These are phyloP conservation scores for Lophius americanus DNA, from an alignment of 2,797 vertebrate species.

Conservation along the genomic window DNA sequence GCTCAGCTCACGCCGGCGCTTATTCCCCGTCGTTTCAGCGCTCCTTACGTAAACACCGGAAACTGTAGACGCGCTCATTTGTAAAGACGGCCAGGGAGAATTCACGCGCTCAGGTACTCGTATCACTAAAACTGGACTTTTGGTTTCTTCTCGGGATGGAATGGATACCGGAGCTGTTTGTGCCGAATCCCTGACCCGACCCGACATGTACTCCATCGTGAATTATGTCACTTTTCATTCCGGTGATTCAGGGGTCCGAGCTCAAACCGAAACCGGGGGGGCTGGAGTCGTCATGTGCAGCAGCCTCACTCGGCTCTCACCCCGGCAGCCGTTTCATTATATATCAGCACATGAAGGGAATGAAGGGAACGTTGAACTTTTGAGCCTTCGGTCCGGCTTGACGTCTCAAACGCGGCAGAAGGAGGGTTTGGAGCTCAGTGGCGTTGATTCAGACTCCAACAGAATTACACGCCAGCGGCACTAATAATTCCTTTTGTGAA, in stretches of 20 bases:
- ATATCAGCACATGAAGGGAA: slow-evolving; percentile 17
- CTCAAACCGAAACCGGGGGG: slow-evolving; percentile 23
- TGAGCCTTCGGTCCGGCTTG: slow-evolving; percentile 38
- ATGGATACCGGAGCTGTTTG: too few species aligned
- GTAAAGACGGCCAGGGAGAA: slow-evolving; percentile 21
- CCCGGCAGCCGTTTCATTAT: slow-evolving; percentile 34
- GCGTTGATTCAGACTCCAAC: slow-evolving; percentile 55
- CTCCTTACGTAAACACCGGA: slow-evolving; percentile 47
- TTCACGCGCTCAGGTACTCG: slow-evolving; percentile 1
- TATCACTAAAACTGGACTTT: neutral
- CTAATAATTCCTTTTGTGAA: slow-evolving; percentile 8
- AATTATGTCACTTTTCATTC: slow-evolving; percentile 46
- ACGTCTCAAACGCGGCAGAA: slow-evolving; percentile 46
- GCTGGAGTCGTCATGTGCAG: slow-evolving; percentile 26
- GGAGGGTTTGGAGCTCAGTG: slow-evolving; percentile 33
- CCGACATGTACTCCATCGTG: slow-evolving; percentile 28
- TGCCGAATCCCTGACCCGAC: slow-evolving; percentile 26
- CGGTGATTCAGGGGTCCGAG: slow-evolving; percentile 36
- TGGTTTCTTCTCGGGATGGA: neutral
- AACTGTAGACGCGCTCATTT: slow-evolving; percentile 30
- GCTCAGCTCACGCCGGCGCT: slow-evolving; percentile 59
- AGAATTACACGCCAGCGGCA: slow-evolving; percentile 41
- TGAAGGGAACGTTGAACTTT: slow-evolving; percentile 22
- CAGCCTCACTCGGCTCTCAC: slow-evolving; percentile 21
- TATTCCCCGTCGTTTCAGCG: slow-evolving; percentile 54